Percentiles rank a stretch among this genome's conserved stretches.
Conservation (phyloP, 2,888 invertebrate genomes). For the Erebia ligea region DNA sequence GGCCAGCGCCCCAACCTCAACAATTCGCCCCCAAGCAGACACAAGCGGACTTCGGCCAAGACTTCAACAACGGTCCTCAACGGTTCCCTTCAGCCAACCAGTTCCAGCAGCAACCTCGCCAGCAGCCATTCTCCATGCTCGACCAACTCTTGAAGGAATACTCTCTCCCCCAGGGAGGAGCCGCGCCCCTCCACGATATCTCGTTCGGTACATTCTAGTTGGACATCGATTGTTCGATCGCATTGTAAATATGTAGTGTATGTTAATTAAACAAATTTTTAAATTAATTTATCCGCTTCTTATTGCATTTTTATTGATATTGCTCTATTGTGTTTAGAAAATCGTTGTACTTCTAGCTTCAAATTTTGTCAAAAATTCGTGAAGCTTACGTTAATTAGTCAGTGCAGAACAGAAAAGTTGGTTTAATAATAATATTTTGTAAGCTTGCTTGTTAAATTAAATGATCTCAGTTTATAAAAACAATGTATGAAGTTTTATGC, state of each 20-base stretch:
- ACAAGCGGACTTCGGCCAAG: conserved; percentile 56
- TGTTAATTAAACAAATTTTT: conserved; percentile 53
- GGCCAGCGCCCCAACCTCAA: conserved; percentile 56
- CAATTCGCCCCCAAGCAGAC: conserved; percentile 53
- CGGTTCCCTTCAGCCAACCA: conserved; percentile 48
- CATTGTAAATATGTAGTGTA: conserved; percentile 75
- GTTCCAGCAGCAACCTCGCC: conserved; percentile 49
- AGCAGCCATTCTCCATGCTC: conserved; percentile 79
- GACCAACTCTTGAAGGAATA: conserved; percentile 93
- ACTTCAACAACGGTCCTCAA: conserved; percentile 48
- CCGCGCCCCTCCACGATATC: conserved; percentile 90
- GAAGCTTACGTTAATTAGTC: no score
- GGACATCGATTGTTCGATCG: conserved; percentile 49
- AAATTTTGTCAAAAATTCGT: neutral
- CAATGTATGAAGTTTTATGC: conserved; percentile 6
- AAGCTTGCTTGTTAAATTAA: conserved; percentile 8
- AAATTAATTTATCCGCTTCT: conserved; percentile 41
- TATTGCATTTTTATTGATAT: conserved; percentile 17
- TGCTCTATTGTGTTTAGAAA: neutral
- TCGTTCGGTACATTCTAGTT: conserved; percentile 90
- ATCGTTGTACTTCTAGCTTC: neutral
- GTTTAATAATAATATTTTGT: neutral
- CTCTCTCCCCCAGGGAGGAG: conserved; percentile 87
- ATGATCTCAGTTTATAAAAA: conserved; percentile 12
- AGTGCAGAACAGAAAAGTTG: no score